A percentile compares a stretch with the other conserved stretches of the same genome.
Conservation (phyloP, 35 echinoderm and acorn worm species). For the Nesometra sesokonis region DNA sequence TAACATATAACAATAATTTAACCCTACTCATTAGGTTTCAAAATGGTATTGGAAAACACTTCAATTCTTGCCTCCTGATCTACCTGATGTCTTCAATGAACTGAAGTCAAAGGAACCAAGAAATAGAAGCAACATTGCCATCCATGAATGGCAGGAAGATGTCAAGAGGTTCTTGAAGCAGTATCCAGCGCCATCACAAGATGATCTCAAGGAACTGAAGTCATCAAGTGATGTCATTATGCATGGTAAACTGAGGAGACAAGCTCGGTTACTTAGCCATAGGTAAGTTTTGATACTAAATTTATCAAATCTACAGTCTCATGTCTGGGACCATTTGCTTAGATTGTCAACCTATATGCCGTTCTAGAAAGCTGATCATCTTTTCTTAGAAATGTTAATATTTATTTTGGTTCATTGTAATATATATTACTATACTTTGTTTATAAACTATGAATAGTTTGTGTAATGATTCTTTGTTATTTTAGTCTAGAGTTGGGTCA, state of each 20-base stretch:
- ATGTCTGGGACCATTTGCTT: too few relatives aligned
- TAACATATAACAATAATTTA: too few relatives aligned
- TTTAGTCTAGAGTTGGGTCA: too few relatives aligned
- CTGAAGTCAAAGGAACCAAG: conserved; percentile 25
- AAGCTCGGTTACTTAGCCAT: conserved; percentile 38
- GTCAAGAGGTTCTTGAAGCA: conserved; percentile 48
- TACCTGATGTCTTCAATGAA: conserved; percentile 44
- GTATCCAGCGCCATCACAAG: conserved; percentile 28
- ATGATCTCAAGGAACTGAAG: conserved; percentile 50
- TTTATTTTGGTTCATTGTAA: too few relatives aligned
- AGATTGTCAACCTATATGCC: too few relatives aligned
- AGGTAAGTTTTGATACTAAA: conserved; percentile 31
- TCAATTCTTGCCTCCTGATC: conserved; percentile 68
- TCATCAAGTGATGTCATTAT: conserved; percentile 47
- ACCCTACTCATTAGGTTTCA: conserved; percentile 21
- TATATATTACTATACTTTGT: too few relatives aligned
- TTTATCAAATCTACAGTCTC: too few relatives aligned
- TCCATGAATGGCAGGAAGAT: conserved; percentile 65
- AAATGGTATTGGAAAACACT: conserved; percentile 69
- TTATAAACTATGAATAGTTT: too few relatives aligned
- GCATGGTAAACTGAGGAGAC: conserved; percentile 51
- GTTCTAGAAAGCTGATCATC: too few relatives aligned
- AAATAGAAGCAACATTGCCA: conserved; percentile 2
- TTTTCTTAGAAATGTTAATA: too few relatives aligned
- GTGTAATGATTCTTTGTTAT: too few relatives aligned